Percentiles rank a stretch among this genome's conserved stretches.
These are phyloP conservation scores for Halesus radiatus DNA, from an alignment of 1,140 invertebrate species.

Conservation along the genomic window DNA sequence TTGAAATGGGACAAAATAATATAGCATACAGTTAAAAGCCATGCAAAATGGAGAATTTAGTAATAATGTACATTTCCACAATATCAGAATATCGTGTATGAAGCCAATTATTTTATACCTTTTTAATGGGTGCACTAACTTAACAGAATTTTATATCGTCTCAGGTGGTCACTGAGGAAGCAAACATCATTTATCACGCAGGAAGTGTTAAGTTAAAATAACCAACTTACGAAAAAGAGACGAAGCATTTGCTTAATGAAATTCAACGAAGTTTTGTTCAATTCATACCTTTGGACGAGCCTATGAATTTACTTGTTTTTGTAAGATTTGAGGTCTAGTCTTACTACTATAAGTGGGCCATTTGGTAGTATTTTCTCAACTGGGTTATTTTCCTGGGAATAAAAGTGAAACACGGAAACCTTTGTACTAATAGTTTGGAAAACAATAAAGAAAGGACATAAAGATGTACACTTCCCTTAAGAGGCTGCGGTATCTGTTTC, in stretches of 20 bases:
- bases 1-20: constrained; percentile 9
- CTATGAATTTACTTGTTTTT: not conserved
- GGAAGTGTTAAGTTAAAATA: not conserved
- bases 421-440: constrained; percentile 37
- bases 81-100: not conserved
- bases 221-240: not conserved
- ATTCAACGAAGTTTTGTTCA: not conserved
- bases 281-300: not conserved
- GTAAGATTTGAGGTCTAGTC: not conserved
- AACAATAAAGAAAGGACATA: constrained; percentile 32
- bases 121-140: not conserved
- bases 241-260: not conserved
- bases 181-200: constrained; percentile 18
- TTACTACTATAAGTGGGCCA: constrained; percentile 26
- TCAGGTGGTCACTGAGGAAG: constrained; percentile 15
- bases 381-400: constrained; percentile 20
- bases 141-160: not conserved
- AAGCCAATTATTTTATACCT: not conserved
- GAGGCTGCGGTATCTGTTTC: no score
- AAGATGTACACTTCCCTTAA: constrained; percentile 15
- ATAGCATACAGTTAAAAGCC: not conserved
- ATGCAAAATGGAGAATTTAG: not conserved
- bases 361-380: constrained; percentile 1
- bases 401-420: constrained; percentile 31
- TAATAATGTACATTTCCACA: not conserved